Percentiles rank a stretch among this genome's conserved stretches.
phyloP scores from a whole-genome alignment of 2,113 vertebrate species.

The Cranoglanis bouderius region DNA sequence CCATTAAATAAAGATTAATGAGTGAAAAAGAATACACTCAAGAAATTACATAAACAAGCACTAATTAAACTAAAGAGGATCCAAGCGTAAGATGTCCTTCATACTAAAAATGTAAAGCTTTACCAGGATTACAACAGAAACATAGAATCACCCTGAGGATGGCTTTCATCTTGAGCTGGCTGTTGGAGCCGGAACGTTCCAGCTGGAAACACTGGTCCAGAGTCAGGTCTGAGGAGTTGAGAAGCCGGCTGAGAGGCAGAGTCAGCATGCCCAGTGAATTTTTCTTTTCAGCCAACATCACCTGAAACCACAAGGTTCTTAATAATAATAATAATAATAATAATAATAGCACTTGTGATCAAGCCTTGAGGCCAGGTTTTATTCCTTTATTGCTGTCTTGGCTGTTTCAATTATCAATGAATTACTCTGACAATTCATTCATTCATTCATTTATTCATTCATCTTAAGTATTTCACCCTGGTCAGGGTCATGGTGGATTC shows the following conservation, averaged over 20 bases:
- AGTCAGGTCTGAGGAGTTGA: constrained; percentile 75
- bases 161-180: constrained; percentile 88
- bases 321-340: neutral
- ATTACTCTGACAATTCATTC: neutral
- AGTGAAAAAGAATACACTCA: neutral
- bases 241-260: constrained; percentile 79
- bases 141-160: constrained; percentile 78
- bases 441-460: neutral
- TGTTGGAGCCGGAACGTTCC: constrained; percentile 85
- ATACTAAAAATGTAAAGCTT: neutral
- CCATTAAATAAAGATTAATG: neutral
- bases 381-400: neutral
- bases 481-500: too few relatives aligned
- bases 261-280: constrained; percentile 77
- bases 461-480: too few relatives aligned
- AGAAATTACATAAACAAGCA: neutral
- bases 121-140: neutral
- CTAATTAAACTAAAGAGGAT: neutral
- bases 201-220: constrained; percentile 85
- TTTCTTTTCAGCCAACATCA: constrained; percentile 84
- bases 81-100: neutral
- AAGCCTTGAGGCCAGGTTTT: neutral
- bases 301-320: constrained; percentile 67
- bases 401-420: neutral
- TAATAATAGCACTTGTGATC: neutral